Evolutionary conservation across 2,797 vertebrate genomes (phyloP).

Genomic region (Spheniscus humboldti): DNA sequence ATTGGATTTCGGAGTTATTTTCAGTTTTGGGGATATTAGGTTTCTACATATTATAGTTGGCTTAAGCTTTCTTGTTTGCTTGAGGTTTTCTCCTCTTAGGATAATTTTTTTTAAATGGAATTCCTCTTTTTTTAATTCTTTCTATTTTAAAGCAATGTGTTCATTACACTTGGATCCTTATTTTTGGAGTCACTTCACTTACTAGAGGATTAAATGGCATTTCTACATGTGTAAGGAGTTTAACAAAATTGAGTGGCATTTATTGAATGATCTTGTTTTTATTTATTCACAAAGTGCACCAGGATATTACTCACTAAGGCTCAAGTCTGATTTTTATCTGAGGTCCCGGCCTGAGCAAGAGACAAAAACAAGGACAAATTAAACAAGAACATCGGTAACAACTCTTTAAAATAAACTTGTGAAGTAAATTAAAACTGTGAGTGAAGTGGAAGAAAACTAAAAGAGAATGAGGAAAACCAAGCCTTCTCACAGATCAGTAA

Average conservation of each 20-base stretch:
- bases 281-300: conserved; percentile 70
- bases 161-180: conserved; percentile 53
- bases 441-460: neutral
- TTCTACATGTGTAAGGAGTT: conserved; percentile 59
- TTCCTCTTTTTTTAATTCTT: neutral
- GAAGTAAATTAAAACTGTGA: neutral
- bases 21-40: conserved; percentile 41
- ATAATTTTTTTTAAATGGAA: neutral
- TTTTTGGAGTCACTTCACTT: conserved; percentile 64
- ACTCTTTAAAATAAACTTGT: neutral
- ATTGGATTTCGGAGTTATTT: conserved; percentile 64
- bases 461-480: neutral
- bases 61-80: conserved; percentile 46
- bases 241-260: conserved; percentile 67
- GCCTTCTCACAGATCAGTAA: neutral
- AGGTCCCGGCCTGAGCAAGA: conserved; percentile 51
- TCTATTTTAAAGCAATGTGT: conserved; percentile 55
- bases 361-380: conserved; percentile 62
- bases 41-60: conserved; percentile 52
- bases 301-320: conserved; percentile 58
- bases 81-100: conserved; percentile 43
- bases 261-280: conserved; percentile 72
- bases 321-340: conserved; percentile 69
- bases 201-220: conserved; percentile 58
- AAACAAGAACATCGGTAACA: conserved; percentile 57